These are phyloP conservation scores for Myxocyprinus asiaticus DNA, from an alignment of 2,113 vertebrate genomes.

Conservation along the genomic window DNA sequence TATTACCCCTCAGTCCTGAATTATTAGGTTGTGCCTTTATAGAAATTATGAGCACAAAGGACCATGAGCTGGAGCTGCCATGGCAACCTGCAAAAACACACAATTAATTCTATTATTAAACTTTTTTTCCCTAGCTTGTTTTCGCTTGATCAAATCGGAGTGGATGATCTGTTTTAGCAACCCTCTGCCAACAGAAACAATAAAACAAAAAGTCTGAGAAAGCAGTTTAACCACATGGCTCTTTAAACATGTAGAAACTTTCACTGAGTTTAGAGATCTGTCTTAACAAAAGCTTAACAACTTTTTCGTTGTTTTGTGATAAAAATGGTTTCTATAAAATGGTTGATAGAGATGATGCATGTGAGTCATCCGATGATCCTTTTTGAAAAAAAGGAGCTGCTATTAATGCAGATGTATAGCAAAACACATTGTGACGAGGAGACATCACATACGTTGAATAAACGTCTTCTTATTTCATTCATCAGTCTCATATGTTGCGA, in stretches of 20 bases:
- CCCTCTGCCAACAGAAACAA: neutral
- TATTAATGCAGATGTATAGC: neutral
- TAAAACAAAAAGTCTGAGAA: neutral
- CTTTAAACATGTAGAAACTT: neutral
- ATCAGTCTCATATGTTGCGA: neutral
- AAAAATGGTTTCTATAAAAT: too few species aligned
- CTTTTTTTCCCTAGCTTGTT: neutral
- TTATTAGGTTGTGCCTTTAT: constrained; percentile 4
- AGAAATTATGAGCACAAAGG: constrained; percentile 35
- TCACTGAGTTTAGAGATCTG: too few species aligned
- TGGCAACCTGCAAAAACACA: constrained; percentile 44
- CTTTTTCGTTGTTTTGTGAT: too few species aligned
- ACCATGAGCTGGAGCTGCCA: constrained; percentile 35
- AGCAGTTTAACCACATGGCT: neutral
- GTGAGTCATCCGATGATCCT: too few species aligned
- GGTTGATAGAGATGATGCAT: too few species aligned
- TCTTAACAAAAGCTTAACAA: too few species aligned
- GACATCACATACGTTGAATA: neutral
- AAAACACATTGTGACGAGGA: constrained; percentile 14
- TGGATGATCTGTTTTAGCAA: neutral
- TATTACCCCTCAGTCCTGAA: neutral
- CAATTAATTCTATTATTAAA: constrained; percentile 23
- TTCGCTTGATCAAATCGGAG: neutral
- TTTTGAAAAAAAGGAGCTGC: too few species aligned
- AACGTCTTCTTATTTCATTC: neutral